Conservation (phyloP, 1,140 invertebrate species). For the Tribolium madens region DNA sequence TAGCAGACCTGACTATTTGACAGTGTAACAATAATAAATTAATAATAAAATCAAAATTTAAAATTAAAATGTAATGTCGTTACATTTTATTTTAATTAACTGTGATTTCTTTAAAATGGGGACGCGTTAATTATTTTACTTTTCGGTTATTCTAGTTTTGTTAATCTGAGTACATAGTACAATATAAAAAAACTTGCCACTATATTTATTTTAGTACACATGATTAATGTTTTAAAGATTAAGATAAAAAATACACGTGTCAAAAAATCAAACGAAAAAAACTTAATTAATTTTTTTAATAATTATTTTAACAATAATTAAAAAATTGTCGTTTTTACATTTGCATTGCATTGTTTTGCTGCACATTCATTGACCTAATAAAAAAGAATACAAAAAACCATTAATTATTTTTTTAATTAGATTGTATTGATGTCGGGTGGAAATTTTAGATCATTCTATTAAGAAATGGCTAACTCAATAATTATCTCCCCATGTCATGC, state of each 20-base stretch:
- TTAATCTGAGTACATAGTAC: not conserved
- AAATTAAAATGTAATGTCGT: no score
- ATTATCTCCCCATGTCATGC: not conserved
- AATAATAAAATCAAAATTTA: no score
- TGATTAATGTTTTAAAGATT: not conserved
- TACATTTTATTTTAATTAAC: not conserved
- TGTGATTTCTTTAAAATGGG: not conserved
- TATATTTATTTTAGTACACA: not conserved
- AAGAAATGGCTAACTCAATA: not conserved
- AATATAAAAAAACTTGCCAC: not conserved
- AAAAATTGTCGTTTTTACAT: not conserved
- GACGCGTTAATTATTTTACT: not conserved
- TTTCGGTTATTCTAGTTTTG: not conserved
- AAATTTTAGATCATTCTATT: not conserved
- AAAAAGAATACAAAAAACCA: not conserved
- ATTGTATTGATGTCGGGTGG: not conserved
- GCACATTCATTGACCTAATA: not conserved
- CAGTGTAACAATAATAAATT: no score
- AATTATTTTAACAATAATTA: not conserved
- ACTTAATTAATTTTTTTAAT: no score
- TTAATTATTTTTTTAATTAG: not conserved
- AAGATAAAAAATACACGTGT: not conserved
- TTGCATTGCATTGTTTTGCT: not conserved
- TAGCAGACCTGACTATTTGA: constrained; percentile 59
- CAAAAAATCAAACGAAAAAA: not conserved